phyloP scores from a whole-genome alignment of 2,113 vertebrate species.

The Oceanites oceanicus region DNA sequence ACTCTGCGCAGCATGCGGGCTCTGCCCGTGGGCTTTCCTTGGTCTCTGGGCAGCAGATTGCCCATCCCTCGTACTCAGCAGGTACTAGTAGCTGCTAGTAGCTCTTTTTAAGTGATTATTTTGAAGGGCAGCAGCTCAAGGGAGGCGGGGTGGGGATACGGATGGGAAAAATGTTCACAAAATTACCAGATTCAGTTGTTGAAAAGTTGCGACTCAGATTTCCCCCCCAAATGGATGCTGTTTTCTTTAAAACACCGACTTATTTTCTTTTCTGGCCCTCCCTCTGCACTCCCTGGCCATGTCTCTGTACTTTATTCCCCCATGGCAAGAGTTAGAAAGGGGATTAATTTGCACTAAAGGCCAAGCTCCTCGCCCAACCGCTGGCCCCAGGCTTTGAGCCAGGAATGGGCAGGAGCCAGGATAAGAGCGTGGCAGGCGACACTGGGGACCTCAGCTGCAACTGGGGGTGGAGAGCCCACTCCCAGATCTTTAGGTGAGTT shows the following conservation, averaged over 20 bases:
- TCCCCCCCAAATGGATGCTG: accelerated
- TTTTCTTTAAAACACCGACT: neutral
- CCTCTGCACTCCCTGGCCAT: neutral
- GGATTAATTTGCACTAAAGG: neutral
- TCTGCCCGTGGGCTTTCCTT: neutral
- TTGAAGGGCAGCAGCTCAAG: neutral
- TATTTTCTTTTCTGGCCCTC: neutral
- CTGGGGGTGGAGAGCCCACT: neutral
- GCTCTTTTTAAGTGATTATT: neutral
- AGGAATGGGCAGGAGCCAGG: neutral
- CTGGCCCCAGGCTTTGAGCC: neutral
- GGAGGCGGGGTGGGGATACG: neutral
- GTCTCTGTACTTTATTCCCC: neutral
- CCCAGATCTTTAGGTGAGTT: neutral
- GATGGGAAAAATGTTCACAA: neutral
- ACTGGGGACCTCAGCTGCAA: neutral
- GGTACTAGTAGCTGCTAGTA: neutral
- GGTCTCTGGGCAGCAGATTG: neutral
- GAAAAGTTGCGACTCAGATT: neutral
- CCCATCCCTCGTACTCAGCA: neutral
- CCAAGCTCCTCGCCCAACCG: accelerated
- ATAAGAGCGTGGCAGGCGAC: accelerated
- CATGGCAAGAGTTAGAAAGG: neutral
- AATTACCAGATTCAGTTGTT: neutral
- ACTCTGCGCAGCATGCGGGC: neutral